Percentiles rank a stretch among this genome's conserved stretches.
These are phyloP conservation scores for Pristionchus maxplancki DNA, from an alignment of 2,888 invertebrate genomes.

Conservation along the genomic window DNA sequence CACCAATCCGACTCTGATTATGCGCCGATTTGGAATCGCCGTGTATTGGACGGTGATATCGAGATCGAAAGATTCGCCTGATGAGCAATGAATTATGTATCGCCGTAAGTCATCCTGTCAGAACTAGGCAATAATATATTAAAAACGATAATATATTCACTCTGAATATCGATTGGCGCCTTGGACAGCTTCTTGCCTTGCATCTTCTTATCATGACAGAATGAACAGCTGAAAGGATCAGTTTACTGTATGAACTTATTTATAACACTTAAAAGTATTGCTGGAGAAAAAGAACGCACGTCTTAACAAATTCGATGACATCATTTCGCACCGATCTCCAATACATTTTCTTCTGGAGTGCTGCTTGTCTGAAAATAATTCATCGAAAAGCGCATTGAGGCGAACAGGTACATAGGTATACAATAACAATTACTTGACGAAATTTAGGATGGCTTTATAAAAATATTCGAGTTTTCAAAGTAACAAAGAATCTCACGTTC, in stretches of 20 bases:
- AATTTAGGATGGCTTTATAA: background rate
- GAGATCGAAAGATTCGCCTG: slow-evolving; percentile 59
- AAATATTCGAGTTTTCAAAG: background rate
- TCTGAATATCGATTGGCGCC: slow-evolving; percentile 66
- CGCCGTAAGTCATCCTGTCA: background rate
- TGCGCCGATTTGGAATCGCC: slow-evolving; percentile 17
- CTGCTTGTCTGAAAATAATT: slow-evolving; percentile 62
- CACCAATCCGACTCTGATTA: background rate
- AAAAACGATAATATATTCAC: slow-evolving; percentile 48
- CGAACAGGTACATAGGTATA: background rate
- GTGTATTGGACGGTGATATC: slow-evolving; percentile 55
- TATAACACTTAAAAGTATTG: background rate
- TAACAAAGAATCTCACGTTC: too few species aligned
- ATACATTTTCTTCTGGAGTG: slow-evolving; percentile 62
- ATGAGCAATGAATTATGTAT: background rate
- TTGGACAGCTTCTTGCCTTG: slow-evolving; percentile 66
- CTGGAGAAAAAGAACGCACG: background rate
- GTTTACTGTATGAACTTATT: background rate
- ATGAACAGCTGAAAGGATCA: slow-evolving; percentile 55
- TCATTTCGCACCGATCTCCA: slow-evolving; percentile 68
- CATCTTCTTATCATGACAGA: slow-evolving; percentile 63
- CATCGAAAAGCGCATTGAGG: background rate
- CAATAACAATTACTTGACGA: background rate
- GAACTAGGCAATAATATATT: background rate
- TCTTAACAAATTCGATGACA: slow-evolving; percentile 62